phyloP scores from a whole-genome alignment of 2,888 invertebrate species.

The Sthenelais limicola region DNA sequence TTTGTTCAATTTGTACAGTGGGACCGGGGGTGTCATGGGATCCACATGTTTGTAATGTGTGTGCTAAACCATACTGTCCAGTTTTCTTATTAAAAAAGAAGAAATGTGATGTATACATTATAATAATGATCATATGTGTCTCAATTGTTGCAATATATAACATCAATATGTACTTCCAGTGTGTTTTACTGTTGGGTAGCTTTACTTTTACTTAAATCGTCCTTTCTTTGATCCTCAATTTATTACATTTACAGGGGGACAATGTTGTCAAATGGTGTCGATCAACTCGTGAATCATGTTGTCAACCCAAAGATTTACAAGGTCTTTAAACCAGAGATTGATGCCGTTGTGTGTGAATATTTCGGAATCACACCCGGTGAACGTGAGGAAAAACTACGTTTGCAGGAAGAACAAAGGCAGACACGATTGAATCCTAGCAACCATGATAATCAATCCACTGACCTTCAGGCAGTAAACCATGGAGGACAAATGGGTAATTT shows the following conservation, averaged over 20 bases:
- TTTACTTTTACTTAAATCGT: too few species aligned
- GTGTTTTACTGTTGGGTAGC: too few species aligned
- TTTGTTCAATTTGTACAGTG: too few species aligned
- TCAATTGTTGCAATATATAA: too few species aligned
- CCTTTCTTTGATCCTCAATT: not conserved
- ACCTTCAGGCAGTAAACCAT: not conserved
- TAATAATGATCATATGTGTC: too few species aligned
- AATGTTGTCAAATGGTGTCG: constrained; percentile 91
- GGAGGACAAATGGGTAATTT: not conserved
- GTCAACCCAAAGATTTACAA: constrained; percentile 93
- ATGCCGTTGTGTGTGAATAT: constrained; percentile 81
- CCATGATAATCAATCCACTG: constrained; percentile 3
- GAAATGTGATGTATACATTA: too few species aligned
- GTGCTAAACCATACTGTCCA: too few species aligned
- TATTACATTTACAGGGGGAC: constrained; percentile 79
- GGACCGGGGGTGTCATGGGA: too few species aligned
- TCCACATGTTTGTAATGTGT: too few species aligned
- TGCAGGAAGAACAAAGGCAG: constrained; percentile 41
- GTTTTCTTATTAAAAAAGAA: too few species aligned
- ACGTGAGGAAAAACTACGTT: constrained; percentile 50
- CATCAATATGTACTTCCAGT: too few species aligned
- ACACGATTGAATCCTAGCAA: constrained; percentile 3
- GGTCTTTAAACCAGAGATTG: constrained; percentile 88
- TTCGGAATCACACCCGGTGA: constrained; percentile 80
- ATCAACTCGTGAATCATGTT: constrained; percentile 95